Conservation (phyloP, 1,140 invertebrate genomes). For the Atopsyche davidsoni region DNA sequence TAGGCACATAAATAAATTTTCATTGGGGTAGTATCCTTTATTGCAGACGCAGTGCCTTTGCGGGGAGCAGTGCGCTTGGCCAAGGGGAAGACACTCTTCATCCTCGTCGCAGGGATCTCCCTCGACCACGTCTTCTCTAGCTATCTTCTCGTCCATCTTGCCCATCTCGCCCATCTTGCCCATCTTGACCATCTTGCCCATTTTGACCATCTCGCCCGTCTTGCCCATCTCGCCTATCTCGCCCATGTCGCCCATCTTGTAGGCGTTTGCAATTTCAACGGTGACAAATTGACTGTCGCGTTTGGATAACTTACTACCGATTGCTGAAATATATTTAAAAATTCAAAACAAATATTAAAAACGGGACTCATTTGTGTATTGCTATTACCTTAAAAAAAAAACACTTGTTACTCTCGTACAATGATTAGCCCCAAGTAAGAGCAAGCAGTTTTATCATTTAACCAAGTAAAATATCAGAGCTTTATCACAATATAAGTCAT, state of each 20-base stretch:
- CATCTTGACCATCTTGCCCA: conserved; percentile 1
- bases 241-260: background rate
- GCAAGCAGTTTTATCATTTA: too few relatives aligned
- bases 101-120: background rate
- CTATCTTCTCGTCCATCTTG: background rate
- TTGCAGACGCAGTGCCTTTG: conserved; percentile 8
- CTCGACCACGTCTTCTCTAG: background rate
- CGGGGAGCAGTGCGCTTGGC: background rate
- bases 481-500: too few relatives aligned
- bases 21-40: conserved; percentile 2
- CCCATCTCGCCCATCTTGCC: background rate
- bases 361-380: too few relatives aligned
- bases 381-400: too few relatives aligned
- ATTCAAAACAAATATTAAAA: too few relatives aligned
- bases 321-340: too few relatives aligned
- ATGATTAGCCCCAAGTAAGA: too few relatives aligned
- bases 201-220: conserved; percentile 1
- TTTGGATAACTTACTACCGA: too few relatives aligned
- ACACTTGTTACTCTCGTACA: too few relatives aligned
- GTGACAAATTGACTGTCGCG: too few relatives aligned
- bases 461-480: too few relatives aligned
- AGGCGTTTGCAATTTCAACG: too few relatives aligned
- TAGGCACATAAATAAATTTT: background rate
- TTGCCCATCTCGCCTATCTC: background rate
- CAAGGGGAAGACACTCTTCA: conserved; percentile 1